phyloP scores from a whole-genome alignment of 2,888 invertebrate species.

The Agrypnus murinus region DNA sequence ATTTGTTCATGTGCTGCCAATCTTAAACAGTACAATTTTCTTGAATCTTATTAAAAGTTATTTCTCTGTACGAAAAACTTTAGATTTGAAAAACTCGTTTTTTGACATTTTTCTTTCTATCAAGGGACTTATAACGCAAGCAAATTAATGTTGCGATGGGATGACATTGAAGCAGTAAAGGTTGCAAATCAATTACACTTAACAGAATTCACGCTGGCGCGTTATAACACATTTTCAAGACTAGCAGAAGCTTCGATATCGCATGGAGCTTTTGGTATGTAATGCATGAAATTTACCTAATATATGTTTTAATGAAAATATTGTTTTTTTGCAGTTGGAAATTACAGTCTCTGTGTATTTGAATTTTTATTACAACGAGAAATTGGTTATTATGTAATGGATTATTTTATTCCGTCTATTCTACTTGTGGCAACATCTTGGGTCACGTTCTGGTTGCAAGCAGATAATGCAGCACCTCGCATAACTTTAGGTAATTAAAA shows the following conservation, averaged over 20 bases:
- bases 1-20: no score
- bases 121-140: constrained; percentile 88
- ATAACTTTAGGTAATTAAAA: constrained; percentile 80
- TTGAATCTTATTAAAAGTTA: no score
- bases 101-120: constrained; percentile 57
- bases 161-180: constrained; percentile 81
- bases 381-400: constrained; percentile 91
- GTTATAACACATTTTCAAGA: constrained; percentile 34
- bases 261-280: constrained; percentile 66
- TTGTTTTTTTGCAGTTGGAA: constrained; percentile 79
- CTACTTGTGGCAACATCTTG: constrained; percentile 90
- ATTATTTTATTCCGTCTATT: constrained; percentile 91
- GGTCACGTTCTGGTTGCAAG: constrained; percentile 93
- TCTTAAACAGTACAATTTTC: no score
- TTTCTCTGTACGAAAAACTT: no score
- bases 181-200: constrained; percentile 85
- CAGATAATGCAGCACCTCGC: constrained; percentile 88
- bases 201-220: constrained; percentile 84
- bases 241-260: constrained; percentile 43
- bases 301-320: no score
- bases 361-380: constrained; percentile 86
- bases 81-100: no score
- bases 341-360: constrained; percentile 87
- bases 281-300: no score
- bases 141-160: constrained; percentile 85